Evolutionary conservation across 2,888 invertebrate species (phyloP).

Genomic region (Pollenia labialis): DNA sequence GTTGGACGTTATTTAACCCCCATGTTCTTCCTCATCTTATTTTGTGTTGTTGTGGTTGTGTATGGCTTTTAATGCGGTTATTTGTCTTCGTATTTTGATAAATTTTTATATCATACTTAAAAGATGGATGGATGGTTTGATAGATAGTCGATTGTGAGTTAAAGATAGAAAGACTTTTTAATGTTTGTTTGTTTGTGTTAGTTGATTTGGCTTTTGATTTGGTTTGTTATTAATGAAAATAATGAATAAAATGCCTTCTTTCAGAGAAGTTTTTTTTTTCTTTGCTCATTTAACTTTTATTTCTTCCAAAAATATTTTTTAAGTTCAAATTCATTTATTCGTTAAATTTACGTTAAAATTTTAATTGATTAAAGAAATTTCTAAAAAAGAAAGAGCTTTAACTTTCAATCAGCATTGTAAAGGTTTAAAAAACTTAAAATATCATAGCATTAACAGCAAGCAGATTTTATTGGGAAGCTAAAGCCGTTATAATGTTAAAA

Average conservation of each 20-base stretch:
- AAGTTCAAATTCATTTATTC: not conserved
- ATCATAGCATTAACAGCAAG: not conserved
- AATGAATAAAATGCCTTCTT: not conserved
- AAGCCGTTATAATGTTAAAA: not conserved
- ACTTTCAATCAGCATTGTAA: not conserved
- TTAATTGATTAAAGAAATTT: too few relatives aligned
- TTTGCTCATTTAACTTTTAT: not conserved
- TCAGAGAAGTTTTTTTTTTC: conserved; percentile 6
- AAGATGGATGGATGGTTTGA: conserved; percentile 27
- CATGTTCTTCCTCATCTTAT: conserved; percentile 9
- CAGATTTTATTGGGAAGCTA: not conserved
- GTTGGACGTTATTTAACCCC: conserved; percentile 15
- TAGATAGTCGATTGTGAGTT: conserved; percentile 3
- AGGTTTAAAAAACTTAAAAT: too few relatives aligned
- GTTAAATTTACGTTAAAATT: too few relatives aligned
- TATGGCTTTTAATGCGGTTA: conserved; percentile 41
- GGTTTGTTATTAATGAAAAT: not conserved
- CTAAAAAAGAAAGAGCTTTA: not conserved
- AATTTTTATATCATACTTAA: conserved; percentile 51
- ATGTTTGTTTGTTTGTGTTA: conserved; percentile 7
- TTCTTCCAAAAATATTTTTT: not conserved
- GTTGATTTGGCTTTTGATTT: conserved; percentile 23
- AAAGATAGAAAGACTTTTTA: conserved; percentile 18
- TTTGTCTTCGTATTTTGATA: conserved; percentile 51
- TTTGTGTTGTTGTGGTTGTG: conserved; percentile 9